Percentiles rank a stretch among this genome's conserved stretches.
phyloP scores from a whole-genome alignment of 2,888 invertebrate genomes.

The Rhamnusium bicolor region DNA sequence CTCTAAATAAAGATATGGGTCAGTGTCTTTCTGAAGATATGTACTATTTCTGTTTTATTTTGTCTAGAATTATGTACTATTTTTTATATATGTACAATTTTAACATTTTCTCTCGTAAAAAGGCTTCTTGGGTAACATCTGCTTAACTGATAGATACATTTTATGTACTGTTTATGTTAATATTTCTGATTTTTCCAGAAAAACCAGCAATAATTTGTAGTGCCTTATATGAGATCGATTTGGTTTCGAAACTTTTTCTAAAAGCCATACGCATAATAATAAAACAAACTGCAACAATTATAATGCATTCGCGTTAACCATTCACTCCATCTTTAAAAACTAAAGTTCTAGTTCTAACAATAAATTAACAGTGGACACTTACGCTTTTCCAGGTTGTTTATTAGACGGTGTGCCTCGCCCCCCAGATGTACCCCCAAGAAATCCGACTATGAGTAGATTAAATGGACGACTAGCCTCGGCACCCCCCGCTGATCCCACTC shows the following conservation, averaged over 20 bases:
- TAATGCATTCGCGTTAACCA: constrained; percentile 8
- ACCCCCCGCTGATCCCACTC: constrained; percentile 78
- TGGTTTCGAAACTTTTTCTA: no score
- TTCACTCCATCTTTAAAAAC: constrained; percentile 33
- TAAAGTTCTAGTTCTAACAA: not conserved
- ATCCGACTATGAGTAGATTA: constrained; percentile 92
- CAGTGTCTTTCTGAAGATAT: constrained; percentile 18
- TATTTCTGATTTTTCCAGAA: not conserved
- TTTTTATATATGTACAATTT: not conserved
- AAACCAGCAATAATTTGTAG: not conserved
- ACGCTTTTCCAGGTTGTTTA: constrained; percentile 82
- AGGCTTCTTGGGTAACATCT: not conserved
- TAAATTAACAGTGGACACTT: constrained; percentile 47
- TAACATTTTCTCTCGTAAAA: not conserved
- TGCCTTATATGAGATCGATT: not conserved
- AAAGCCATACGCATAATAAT: no score
- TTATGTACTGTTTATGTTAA: not conserved
- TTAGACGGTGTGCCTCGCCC: constrained; percentile 84
- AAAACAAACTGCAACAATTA: not conserved
- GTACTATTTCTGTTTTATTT: constrained; percentile 28
- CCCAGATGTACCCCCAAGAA: constrained; percentile 92
- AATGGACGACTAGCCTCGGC: constrained; percentile 91
- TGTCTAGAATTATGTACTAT: constrained; percentile 8
- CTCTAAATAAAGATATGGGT: constrained; percentile 30
- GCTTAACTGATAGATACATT: not conserved